These are phyloP conservation scores for Dasypus novemcinctus DNA, from an alignment of 2,113 vertebrate genomes.

Conservation along the genomic window DNA sequence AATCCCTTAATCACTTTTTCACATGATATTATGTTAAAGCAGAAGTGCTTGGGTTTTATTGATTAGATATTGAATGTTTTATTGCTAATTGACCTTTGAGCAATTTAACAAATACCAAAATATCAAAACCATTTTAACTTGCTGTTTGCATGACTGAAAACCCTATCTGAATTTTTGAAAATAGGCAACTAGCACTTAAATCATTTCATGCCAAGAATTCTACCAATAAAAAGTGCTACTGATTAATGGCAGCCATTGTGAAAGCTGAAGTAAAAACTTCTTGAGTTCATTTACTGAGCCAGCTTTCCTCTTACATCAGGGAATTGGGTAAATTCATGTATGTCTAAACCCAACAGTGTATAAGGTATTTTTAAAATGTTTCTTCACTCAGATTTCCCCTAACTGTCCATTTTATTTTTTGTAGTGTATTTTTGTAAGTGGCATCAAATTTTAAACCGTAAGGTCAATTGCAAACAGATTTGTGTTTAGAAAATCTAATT, in stretches of 20 bases:
- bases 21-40: conserved; percentile 35
- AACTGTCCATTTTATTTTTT: conserved; percentile 32
- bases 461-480: conserved; percentile 46
- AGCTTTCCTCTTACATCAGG: conserved; percentile 34
- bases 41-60: conserved; percentile 21
- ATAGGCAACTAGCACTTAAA: conserved; percentile 9
- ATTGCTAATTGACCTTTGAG: conserved; percentile 43
- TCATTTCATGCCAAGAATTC: conserved; percentile 24
- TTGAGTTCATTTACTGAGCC: conserved; percentile 10
- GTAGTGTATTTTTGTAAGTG: conserved; percentile 40
- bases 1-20: background rate
- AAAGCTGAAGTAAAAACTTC: background rate
- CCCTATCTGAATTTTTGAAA: conserved; percentile 1
- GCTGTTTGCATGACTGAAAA: conserved; percentile 11
- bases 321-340: background rate
- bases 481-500: conserved; percentile 39
- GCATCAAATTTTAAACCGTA: conserved; percentile 9
- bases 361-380: conserved; percentile 2
- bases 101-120: conserved; percentile 44
- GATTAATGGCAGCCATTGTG: background rate
- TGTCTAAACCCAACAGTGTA: background rate
- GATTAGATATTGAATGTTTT: background rate
- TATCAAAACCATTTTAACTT: conserved; percentile 45
- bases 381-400: background rate
- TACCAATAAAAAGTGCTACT: conserved; percentile 9